Percentiles rank a stretch among this genome's conserved stretches.
Conservation (phyloP, 2,113 vertebrate species). For the Corydoras maculifer region DNA sequence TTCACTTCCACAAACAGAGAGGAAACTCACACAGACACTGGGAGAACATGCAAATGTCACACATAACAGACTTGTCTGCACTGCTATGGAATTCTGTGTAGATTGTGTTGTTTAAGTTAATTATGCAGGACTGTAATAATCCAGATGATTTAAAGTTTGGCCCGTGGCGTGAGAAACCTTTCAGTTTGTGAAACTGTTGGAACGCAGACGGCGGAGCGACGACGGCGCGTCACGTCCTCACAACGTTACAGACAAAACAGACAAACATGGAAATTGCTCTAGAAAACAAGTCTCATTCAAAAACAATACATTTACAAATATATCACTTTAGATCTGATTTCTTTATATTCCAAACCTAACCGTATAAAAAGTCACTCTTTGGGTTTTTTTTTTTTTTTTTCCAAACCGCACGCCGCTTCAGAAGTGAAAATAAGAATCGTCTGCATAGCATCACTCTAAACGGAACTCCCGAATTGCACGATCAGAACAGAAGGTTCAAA, state of each 20-base stretch:
- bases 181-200: background rate
- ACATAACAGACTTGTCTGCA: background rate
- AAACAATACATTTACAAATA: constrained; percentile 66
- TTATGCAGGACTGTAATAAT: no score
- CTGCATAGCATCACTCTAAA: constrained; percentile 68
- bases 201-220: constrained; percentile 7
- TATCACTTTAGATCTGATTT: constrained; percentile 42
- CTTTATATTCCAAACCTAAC: constrained; percentile 50
- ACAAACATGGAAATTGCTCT: constrained; percentile 45
- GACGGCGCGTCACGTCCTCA: background rate
- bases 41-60: background rate
- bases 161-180: no score
- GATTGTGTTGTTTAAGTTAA: no score
- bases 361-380: constrained; percentile 64
- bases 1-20: no score
- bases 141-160: no score
- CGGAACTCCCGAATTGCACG: constrained; percentile 20
- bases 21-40: background rate
- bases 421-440: constrained; percentile 53
- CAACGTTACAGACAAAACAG: constrained; percentile 33
- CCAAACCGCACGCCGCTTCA: constrained; percentile 54
- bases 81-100: background rate
- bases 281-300: constrained; percentile 57
- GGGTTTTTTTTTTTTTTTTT: constrained; percentile 68
- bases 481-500: constrained; percentile 30